Evolutionary conservation across 2,888 invertebrate genomes (phyloP), one percentile per base, ranked within the genome.

Genomic region (Nomada ferruginata): DNA sequence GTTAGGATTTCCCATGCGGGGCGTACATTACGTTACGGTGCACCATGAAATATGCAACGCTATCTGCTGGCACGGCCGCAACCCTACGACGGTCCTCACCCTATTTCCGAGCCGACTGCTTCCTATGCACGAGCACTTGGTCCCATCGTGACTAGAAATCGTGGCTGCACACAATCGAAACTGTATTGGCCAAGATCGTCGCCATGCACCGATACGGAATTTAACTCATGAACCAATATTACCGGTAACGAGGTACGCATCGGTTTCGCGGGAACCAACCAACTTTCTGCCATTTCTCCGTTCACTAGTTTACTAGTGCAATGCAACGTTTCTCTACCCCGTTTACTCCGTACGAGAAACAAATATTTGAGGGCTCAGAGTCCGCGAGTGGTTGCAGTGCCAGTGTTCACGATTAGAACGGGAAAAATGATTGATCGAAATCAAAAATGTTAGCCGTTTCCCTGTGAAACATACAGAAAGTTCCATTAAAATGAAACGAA

Each of bases 1-100:
- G 90, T 91, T 91, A 91, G 90, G 90, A 93, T 93, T 92, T 93
- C 92, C 93, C 93, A 91, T 91, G 93, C 89, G 92, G 87, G 91
- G 88, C 87, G 90, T 93, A 91, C 89, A 90, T 92, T 91, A 90
- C 90, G 90, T 91, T 90, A 87, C 87, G 83, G 88, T 84, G 89
- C 87, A 84, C 91, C 91, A 92, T 92, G 92, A 92, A 92, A 91
- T 92, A 92, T 92, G 91, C 91, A 92, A 89, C 90, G 89, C 90
- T 91, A 91, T 92, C 91, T 90, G 80, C 80, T 83, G 82, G 80
- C 85, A 84, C 65, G 78, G 89, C 87, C 87, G 87, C 89, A 89
- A 89, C 82, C 88, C 83, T 87, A 87, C 82, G 80, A 78, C 84
- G 83, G 80, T 87, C 85, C 76, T 80, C 85, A 79, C 83, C 83